A percentile compares a stretch with the other conserved stretches of the same genome.
Evolutionary conservation across 2,113 vertebrate species (phyloP).

Genomic region (Glareola pratincola): DNA sequence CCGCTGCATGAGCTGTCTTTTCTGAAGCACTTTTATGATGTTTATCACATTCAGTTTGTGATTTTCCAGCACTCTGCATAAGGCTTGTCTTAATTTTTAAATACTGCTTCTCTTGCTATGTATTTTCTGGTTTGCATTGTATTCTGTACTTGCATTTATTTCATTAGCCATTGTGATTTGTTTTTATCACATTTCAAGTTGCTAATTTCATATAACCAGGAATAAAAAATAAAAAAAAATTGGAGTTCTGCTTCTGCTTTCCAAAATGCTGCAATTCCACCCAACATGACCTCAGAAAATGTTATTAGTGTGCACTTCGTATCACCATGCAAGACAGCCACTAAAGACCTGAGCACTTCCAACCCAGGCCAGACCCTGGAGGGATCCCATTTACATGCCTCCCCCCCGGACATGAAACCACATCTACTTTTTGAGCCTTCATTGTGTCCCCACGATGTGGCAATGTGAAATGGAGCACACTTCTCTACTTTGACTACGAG

Average conservation of each 20-base stretch:
- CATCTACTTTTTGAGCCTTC: neutral
- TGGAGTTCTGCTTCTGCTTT: neutral
- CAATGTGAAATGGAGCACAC: neutral
- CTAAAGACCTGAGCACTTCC: neutral
- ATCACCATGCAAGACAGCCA: neutral
- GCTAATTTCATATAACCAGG: neutral
- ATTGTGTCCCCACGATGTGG: neutral
- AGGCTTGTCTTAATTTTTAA: neutral
- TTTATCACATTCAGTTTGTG: neutral
- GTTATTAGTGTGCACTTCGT: neutral
- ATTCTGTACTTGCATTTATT: neutral
- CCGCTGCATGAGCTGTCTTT: neutral
- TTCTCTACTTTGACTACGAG: neutral
- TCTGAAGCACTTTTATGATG: neutral
- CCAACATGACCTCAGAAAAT: neutral
- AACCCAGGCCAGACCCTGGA: neutral
- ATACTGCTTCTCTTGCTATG: neutral
- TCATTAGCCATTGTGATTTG: neutral
- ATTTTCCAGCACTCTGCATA: neutral
- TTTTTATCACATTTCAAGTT: neutral
- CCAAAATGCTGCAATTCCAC: neutral
- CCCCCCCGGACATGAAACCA: neutral
- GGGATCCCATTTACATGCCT: neutral
- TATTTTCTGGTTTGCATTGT: neutral
- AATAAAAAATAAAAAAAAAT: neutral